A percentile compares a stretch with the other conserved stretches of the same genome.
Evolutionary conservation across 1,140 invertebrate genomes (phyloP).

Genomic region (Rhyzopertha dominica): DNA sequence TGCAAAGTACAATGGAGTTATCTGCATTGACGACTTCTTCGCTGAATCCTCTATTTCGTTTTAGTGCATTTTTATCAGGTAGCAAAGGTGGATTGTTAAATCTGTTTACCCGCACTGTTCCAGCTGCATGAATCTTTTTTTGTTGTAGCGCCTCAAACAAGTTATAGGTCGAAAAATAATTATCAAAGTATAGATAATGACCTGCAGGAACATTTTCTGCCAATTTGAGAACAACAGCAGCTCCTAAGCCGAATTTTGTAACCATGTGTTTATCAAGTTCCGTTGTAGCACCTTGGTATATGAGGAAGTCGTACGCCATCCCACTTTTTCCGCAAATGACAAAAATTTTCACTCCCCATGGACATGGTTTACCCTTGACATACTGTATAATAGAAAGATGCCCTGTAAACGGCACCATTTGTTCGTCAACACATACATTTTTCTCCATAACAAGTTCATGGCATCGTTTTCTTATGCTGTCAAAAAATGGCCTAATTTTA

Average conservation of each 20-base stretch:
- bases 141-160: slow-evolving; percentile 39
- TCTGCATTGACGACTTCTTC: slow-evolving; percentile 41
- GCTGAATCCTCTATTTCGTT: slow-evolving; percentile 39
- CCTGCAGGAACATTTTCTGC: slow-evolving; percentile 2
- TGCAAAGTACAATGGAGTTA: slow-evolving; percentile 38
- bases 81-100: slow-evolving; percentile 38
- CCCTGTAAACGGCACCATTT: slow-evolving; percentile 14
- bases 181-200: slow-evolving; percentile 12
- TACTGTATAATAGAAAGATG: slow-evolving; percentile 9
- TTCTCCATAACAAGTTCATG: no score
- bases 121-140: slow-evolving; percentile 41
- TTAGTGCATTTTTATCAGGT: slow-evolving; percentile 40
- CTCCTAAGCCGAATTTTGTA: slow-evolving; percentile 4
- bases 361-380: slow-evolving; percentile 14
- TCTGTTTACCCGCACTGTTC: slow-evolving; percentile 40
- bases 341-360: slow-evolving; percentile 15
- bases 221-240: slow-evolving; percentile 13
- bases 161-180: slow-evolving; percentile 19
- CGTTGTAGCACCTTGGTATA: slow-evolving; percentile 11
- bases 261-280: neutral
- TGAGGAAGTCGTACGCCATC: slow-evolving; percentile 7
- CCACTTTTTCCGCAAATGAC: slow-evolving; percentile 10
- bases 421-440: slow-evolving; percentile 1
- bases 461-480: no score
- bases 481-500: no score